Base-by-base conservation (phyloP, 2,113 vertebrate genomes). In the Pionites leucogaster region DNA sequence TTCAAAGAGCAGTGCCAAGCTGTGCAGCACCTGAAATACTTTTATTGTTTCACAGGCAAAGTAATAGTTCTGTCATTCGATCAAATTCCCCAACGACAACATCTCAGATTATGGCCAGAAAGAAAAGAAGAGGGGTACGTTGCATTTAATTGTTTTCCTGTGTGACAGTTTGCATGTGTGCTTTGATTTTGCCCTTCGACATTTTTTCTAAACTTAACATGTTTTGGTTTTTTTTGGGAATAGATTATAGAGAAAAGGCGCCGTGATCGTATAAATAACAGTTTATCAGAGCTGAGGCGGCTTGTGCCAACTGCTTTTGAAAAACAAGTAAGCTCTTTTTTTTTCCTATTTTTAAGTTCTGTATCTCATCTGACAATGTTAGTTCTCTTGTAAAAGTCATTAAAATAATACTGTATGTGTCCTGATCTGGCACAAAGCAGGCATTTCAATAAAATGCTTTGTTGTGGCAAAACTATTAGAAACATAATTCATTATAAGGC, bases 231-330 rank as follows among this genome's bases (percentile, higher is more conserved):
- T 96, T 68, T 96, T 98, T 93, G 96, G 92, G 80, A 90, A 80
- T 92, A 99, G 99, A 99, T 99, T 50, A 99, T 99, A 94, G 99
- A 99, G 97, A 99, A 99, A 98, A 98, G 99, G 95, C 98, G 99
- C 79, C 98, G 99, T 93, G 99, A 99, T 98, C 97, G 99, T 93
- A 99, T 99, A 98, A 99, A 99, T 98, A 99, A 98, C 98, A 99
- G 99, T 83, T 98, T 99, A 98, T 98, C 98, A 35, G 99, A 99
- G 97, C 88, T 99, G 92, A 98, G 99, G 91, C 92, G 99, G 83
- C 98, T 99, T 80, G 99, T 99, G 95, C 99, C 99, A 60, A 99
- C 99, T 7, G 99, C 99, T 41, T 99, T 99, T 96, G 99, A 99
- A 98, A 99, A 99, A 97, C 99, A 99, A 99, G 99, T 99, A 98